Conservation (phyloP, 2,888 invertebrate genomes). For the Chloroclysta siterata region DNA sequence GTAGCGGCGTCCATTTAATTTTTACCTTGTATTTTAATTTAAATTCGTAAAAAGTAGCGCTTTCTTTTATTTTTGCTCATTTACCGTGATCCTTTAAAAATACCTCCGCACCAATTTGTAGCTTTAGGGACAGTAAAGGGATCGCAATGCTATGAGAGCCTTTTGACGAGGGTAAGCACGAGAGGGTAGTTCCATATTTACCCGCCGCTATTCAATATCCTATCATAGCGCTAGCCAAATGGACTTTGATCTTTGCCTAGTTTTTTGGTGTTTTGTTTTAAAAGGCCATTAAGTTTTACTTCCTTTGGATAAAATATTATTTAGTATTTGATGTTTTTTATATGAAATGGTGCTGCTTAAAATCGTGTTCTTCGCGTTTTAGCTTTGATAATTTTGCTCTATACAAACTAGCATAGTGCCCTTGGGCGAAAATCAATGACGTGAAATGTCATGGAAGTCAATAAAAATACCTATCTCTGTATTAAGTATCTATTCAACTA, state of each 20-base stretch:
- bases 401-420: too few species aligned
- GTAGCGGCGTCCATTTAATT: background rate
- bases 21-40: background rate
- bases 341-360: too few species aligned
- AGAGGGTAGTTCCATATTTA: constrained; percentile 33
- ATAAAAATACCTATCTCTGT: too few species aligned
- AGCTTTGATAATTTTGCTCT: too few species aligned
- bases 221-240: constrained; percentile 40
- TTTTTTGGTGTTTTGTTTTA: constrained; percentile 28
- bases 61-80: background rate
- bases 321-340: too few species aligned
- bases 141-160: constrained; percentile 38
- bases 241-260: constrained; percentile 35
- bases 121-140: constrained; percentile 34
- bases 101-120: constrained; percentile 30
- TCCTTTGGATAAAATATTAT: too few species aligned
- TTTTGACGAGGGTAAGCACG: constrained; percentile 41
- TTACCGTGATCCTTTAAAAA: constrained; percentile 22
- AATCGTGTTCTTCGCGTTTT: background rate
- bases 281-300: constrained; percentile 1
- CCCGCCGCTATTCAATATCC: constrained; percentile 42
- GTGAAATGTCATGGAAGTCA: too few species aligned
- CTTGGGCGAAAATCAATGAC: too few species aligned
- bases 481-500: too few species aligned
- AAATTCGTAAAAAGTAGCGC: constrained; percentile 1